Conservation (phyloP, 2,888 invertebrate species). For the Lycophotia porphyrea region DNA sequence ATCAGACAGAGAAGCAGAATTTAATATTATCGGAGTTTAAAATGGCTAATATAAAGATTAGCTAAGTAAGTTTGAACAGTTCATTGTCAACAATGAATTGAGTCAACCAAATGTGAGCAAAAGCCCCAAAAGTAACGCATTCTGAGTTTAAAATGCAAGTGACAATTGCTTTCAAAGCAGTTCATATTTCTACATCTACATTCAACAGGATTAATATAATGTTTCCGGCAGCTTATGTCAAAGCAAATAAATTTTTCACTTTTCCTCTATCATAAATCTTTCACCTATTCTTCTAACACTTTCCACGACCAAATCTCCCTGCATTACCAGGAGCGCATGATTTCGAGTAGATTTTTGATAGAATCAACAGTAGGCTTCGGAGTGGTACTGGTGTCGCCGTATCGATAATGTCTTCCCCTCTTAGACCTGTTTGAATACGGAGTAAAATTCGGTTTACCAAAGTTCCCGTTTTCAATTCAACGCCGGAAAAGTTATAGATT, state of each 20-base stretch:
- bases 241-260: neutral
- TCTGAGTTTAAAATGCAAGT: neutral
- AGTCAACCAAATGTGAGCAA: neutral
- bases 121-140: neutral
- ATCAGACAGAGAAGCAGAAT: neutral
- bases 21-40: neutral
- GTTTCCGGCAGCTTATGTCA: neutral
- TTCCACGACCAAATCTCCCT: conserved; percentile 52
- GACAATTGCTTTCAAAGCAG: neutral
- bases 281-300: neutral
- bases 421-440: conserved; percentile 83
- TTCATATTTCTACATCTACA: neutral
- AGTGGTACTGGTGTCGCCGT: conserved; percentile 85
- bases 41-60: neutral
- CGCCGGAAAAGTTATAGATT: conserved; percentile 86
- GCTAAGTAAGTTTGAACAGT: neutral
- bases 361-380: conserved; percentile 86
- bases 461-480: conserved; percentile 79
- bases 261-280: neutral
- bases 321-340: conserved; percentile 66
- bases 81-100: neutral
- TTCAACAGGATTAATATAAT: neutral
- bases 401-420: conserved; percentile 86
- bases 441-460: conserved; percentile 87
- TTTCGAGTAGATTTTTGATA: conserved; percentile 87